phyloP scores from a whole-genome alignment of 2,113 vertebrate species.

The Pelusios castaneus region DNA sequence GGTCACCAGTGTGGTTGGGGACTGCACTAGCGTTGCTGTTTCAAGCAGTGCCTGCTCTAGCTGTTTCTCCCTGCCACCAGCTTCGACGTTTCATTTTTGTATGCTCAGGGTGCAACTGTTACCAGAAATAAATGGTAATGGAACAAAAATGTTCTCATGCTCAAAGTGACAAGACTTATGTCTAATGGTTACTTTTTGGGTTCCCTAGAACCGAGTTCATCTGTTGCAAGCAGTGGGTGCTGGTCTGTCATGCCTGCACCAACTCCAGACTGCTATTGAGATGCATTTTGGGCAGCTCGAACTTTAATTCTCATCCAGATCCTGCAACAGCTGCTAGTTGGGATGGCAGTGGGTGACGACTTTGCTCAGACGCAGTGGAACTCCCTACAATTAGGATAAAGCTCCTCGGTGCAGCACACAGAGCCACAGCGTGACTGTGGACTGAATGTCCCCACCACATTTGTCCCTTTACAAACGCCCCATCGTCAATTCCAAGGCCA shows the following conservation, averaged over 20 bases:
- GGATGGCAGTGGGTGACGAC: neutral
- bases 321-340: too few species aligned
- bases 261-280: too few species aligned
- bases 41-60: neutral
- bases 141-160: too few species aligned
- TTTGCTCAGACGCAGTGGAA: neutral
- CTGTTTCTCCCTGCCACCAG: neutral
- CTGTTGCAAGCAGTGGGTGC: too few species aligned
- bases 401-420: neutral
- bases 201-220: too few species aligned
- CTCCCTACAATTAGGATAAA: neutral
- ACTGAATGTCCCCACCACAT: too few species aligned
- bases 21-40: neutral
- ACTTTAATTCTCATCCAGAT: too few species aligned
- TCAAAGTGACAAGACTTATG: too few species aligned
- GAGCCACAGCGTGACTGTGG: neutral
- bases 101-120: neutral
- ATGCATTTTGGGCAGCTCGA: slow-evolving; percentile 25
- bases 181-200: too few species aligned
- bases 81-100: neutral
- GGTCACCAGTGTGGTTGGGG: neutral
- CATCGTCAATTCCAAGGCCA: too few species aligned
- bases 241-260: too few species aligned
- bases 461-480: too few species aligned
- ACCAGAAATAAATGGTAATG: accelerated